Conservation (phyloP, 1,140 invertebrate species). For the Trialeurodes vaporariorum region DNA sequence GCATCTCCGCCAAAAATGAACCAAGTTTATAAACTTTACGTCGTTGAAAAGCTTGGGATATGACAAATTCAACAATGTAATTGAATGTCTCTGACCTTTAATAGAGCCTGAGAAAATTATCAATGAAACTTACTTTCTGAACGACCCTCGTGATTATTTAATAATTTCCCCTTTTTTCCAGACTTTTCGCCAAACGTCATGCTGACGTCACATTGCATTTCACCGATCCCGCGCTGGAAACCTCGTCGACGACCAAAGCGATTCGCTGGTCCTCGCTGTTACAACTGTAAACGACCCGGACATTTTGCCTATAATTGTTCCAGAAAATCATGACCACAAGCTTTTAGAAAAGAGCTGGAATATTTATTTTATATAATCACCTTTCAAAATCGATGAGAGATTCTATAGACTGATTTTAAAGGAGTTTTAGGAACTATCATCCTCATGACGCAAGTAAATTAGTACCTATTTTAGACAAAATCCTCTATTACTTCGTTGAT, state of each 20-base stretch:
- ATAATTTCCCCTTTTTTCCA: not conserved
- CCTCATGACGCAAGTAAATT: too few species aligned
- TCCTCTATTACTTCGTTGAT: too few species aligned
- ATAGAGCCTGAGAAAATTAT: too few species aligned
- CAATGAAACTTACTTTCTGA: not conserved
- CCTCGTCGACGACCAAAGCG: not conserved
- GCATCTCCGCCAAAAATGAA: not conserved
- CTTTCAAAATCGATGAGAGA: too few species aligned
- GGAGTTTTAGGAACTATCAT: too few species aligned
- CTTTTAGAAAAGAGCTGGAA: too few species aligned
- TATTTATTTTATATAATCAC: too few species aligned
- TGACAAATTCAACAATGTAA: not conserved
- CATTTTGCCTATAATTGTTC: not conserved
- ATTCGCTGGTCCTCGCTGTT: not conserved
- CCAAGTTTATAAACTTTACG: not conserved
- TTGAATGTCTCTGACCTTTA: too few species aligned
- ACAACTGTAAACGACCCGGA: not conserved
- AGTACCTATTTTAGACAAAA: too few species aligned
- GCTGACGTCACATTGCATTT: not conserved
- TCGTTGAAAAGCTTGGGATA: not conserved
- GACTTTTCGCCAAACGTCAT: not conserved
- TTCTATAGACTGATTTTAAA: too few species aligned
- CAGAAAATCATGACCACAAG: too few species aligned
- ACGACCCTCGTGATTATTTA: not conserved
- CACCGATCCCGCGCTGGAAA: not conserved